Evolutionary conservation across 2,113 vertebrate species (phyloP).

Genomic region (Corvus moneduloides): DNA sequence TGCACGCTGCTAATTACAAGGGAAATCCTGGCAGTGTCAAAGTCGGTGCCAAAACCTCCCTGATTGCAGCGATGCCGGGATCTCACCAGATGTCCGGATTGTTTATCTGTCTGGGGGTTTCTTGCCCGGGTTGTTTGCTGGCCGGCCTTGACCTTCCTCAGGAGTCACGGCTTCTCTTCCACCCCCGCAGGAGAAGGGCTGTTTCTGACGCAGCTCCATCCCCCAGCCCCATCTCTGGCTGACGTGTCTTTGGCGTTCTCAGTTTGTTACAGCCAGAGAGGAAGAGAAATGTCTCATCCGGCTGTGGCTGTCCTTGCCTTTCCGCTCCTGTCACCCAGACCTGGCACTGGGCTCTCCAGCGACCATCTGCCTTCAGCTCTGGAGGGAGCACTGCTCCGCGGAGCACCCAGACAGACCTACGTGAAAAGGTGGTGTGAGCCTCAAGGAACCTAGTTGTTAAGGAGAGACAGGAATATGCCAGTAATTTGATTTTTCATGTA

Average conservation of each 20-base stretch:
- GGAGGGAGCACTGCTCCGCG: background rate
- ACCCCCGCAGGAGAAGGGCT: background rate
- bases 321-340: background rate
- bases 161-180: background rate
- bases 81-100: slow-evolving; percentile 53
- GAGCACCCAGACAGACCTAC: background rate
- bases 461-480: background rate
- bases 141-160: slow-evolving; percentile 21
- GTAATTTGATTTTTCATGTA: slow-evolving; percentile 42
- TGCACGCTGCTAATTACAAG: slow-evolving; percentile 57
- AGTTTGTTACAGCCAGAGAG: background rate
- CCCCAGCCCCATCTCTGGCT: background rate
- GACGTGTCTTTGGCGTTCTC: background rate
- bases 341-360: background rate
- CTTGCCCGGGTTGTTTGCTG: background rate
- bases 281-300: background rate
- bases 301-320: background rate
- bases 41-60: slow-evolving; percentile 35
- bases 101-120: slow-evolving; percentile 35
- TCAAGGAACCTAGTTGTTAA: background rate
- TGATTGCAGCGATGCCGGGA: slow-evolving; percentile 37
- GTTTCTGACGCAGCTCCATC: background rate
- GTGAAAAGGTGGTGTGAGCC: background rate
- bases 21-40: slow-evolving; percentile 62
- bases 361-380: background rate